These are phyloP conservation scores for Protobothrops mucrosquamatus DNA, from an alignment of 2,113 vertebrate species.

Conservation along the genomic window DNA sequence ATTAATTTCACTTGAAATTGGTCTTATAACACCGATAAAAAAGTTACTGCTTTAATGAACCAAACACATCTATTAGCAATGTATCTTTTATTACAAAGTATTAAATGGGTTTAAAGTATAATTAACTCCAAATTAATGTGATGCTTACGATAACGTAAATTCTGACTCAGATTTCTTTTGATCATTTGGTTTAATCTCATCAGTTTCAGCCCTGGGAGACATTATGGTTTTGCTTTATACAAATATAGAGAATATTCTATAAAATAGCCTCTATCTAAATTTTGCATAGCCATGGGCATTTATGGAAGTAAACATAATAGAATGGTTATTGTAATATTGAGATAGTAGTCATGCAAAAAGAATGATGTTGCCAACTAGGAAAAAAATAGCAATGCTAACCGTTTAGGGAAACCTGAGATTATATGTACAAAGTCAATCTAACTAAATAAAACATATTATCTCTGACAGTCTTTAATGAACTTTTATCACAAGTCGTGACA, in stretches of 20 bases:
- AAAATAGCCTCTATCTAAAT: neutral
- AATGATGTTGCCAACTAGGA: slow-evolving; percentile 16
- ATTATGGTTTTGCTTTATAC: neutral
- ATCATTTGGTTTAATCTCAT: slow-evolving; percentile 23
- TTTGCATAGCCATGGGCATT: neutral
- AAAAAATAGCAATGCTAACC: neutral
- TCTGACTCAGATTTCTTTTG: slow-evolving; percentile 42
- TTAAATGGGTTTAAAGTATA: slow-evolving; percentile 55
- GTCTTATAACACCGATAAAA: slow-evolving; percentile 42
- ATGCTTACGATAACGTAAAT: slow-evolving; percentile 55
- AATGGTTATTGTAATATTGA: slow-evolving; percentile 21
- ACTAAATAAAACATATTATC: slow-evolving; percentile 26
- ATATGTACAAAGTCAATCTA: slow-evolving; percentile 34
- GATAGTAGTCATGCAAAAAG: slow-evolving; percentile 7
- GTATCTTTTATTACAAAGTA: slow-evolving; percentile 51
- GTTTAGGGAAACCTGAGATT: slow-evolving; percentile 28
- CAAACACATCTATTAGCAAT: slow-evolving; percentile 37
- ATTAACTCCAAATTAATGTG: slow-evolving; percentile 56
- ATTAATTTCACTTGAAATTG: slow-evolving; percentile 57
- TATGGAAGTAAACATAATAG: neutral
- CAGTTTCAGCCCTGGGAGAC: slow-evolving; percentile 20
- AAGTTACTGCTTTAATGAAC: slow-evolving; percentile 53
- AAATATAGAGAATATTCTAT: neutral
- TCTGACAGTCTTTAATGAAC: slow-evolving; percentile 27
- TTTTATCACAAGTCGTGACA: slow-evolving; percentile 27